Evolutionary conservation across 2,113 vertebrate genomes (phyloP).

Genomic region (Chlorodrepanis virens): DNA sequence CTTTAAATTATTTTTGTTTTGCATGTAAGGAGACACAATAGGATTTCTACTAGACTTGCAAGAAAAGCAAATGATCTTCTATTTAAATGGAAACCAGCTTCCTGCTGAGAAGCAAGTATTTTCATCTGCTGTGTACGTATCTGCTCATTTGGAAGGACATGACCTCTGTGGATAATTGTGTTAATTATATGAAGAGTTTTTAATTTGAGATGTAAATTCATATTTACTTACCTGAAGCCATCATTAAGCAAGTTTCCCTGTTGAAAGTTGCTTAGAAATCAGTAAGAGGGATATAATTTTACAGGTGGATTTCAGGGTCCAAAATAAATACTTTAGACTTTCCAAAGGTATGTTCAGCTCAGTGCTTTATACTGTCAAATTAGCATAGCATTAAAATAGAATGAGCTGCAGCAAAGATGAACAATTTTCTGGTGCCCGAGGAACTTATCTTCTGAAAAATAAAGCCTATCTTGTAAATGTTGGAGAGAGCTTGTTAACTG

Average conservation of each 20-base stretch:
- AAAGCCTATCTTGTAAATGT: background rate
- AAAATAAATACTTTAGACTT: background rate
- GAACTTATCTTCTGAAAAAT: background rate
- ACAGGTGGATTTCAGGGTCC: background rate
- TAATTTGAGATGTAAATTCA: background rate
- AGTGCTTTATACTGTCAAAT: background rate
- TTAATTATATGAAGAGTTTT: background rate
- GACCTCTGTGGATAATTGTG: background rate
- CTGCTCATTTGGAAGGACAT: background rate
- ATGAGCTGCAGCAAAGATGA: background rate
- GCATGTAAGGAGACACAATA: conserved; percentile 88
- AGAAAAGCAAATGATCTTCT: conserved; percentile 99
- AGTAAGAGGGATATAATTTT: background rate
- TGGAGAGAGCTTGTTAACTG: background rate
- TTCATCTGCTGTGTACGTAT: conserved; percentile 92
- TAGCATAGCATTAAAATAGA: background rate
- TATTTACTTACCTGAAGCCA: background rate
- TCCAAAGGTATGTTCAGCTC: background rate
- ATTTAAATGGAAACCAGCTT: conserved; percentile 94
- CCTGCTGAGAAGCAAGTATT: conserved; percentile 98
- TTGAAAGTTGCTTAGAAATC: background rate
- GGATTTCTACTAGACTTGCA: conserved; percentile 96
- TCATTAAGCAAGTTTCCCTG: background rate
- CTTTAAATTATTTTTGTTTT: conserved; percentile 52
- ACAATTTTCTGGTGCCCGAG: background rate